Evolutionary conservation across 2,113 vertebrate species (phyloP), one percentile per base, ranked within the genome.

Genomic region (Casuarius casuarius): DNA sequence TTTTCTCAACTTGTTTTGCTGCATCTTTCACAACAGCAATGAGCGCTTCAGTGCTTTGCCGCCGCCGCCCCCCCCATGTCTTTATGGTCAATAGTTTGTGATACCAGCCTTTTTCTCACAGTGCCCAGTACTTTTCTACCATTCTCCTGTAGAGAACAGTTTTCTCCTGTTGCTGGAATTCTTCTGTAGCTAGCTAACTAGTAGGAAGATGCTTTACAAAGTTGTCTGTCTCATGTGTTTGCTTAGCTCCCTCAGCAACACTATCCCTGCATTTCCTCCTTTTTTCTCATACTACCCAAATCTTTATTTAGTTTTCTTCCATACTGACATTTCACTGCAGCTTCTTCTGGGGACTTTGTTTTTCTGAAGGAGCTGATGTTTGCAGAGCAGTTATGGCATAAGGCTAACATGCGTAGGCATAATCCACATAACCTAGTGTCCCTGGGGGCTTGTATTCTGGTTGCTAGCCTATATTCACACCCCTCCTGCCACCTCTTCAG

Each of bases 401-500:
- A 94, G 66, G 56, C 79, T 74, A 70, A 80, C 1, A 0, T 88
- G 40, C 1, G 0, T 51, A 90, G 79, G 75, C 82, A 93, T 54
- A 92, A 88, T 74, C 82, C 51, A 31, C 3, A 1, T 49, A 93
- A 78, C 62, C 10, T 81, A 33, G 51, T 42, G 35, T 66, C 90
- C 91, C 86, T 1, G 2, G 28, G 74, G 82, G 56, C 56, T 56
- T 62, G 75, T 74, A 70, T 78, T 93, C 75, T 1, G 0, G 20
- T 79, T 93, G 67, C 87, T 67, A 92, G 42, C 38, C 71, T 48
- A 35, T 58, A 88, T 74, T 93, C 90, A 91, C 79, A 76, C 54
- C 51, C 59, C 38, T 90, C 65, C 85, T 74, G 67, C 90, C 90
- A 93, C 87, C 90, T 94, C 87, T 70, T 92, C 90, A 74, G 35